phyloP scores from a whole-genome alignment of 2,113 vertebrate genomes.

The Lagenorhynchus albirostris region DNA sequence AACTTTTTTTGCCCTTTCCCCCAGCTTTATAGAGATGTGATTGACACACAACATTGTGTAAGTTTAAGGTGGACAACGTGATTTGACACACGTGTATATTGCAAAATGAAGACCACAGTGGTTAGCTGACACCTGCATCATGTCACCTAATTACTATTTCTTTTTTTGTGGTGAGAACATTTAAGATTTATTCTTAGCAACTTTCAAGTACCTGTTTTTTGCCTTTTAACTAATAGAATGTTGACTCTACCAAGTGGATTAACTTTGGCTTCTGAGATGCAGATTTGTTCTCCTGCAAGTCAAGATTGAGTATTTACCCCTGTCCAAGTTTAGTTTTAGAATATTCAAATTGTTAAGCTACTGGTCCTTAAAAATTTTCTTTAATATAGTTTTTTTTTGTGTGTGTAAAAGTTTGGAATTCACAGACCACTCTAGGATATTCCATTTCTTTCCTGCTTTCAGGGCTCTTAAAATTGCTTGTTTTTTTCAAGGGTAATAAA shows the following conservation, averaged over 20 bases:
- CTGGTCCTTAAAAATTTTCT: not conserved
- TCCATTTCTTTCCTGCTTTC: not conserved
- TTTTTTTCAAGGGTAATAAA: not conserved
- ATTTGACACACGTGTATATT: too few relatives aligned
- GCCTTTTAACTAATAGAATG: constrained; percentile 29
- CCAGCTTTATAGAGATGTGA: not conserved
- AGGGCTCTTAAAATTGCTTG: not conserved
- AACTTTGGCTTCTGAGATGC: not conserved
- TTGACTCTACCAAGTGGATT: constrained; percentile 30
- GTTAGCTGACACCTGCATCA: not conserved
- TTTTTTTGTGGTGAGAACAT: not conserved
- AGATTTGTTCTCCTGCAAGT: not conserved
- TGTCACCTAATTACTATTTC: not conserved
- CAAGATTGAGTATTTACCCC: not conserved
- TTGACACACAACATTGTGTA: too few relatives aligned
- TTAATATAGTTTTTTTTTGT: not conserved
- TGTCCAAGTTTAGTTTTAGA: not conserved
- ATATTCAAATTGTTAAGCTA: not conserved
- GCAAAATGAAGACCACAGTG: too few relatives aligned
- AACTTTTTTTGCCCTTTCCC: not conserved
- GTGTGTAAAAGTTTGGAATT: not conserved
- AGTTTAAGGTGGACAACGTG: too few relatives aligned
- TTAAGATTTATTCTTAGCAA: not conserved
- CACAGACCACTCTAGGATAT: not conserved
- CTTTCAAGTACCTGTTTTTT: constrained; percentile 4